These are phyloP conservation scores for Neodiprion lecontei DNA, from an alignment of 1,140 invertebrate genomes.

Conservation along the genomic window DNA sequence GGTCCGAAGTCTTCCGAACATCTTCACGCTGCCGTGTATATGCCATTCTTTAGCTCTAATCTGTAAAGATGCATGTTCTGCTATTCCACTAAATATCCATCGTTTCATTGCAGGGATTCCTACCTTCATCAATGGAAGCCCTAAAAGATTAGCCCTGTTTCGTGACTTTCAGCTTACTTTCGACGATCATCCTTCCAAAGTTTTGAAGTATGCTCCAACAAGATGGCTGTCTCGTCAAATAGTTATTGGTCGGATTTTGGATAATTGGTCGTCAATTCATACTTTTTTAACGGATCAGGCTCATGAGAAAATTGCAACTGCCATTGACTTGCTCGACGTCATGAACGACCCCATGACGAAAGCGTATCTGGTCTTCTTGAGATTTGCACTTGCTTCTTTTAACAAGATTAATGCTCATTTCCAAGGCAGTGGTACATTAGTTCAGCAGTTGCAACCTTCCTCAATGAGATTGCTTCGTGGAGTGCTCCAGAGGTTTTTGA, in stretches of 20 bases:
- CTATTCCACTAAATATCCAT: slow-evolving; percentile 30
- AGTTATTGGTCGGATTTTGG: too few relatives aligned
- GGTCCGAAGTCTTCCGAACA: slow-evolving; percentile 33
- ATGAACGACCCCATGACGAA: slow-evolving; percentile 19
- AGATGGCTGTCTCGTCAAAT: slow-evolving; percentile 26
- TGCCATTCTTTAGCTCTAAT: slow-evolving; percentile 50
- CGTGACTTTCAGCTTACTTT: slow-evolving; percentile 21
- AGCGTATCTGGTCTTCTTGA: slow-evolving; percentile 24
- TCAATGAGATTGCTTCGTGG: slow-evolving; percentile 9
- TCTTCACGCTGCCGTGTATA: slow-evolving; percentile 47
- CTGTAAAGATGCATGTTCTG: slow-evolving; percentile 44
- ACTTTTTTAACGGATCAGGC: too few relatives aligned
- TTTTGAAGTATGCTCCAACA: slow-evolving; percentile 16
- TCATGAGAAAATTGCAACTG: too few relatives aligned
- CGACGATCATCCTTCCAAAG: slow-evolving; percentile 11
- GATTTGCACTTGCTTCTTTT: slow-evolving; percentile 18
- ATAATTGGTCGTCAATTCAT: too few relatives aligned
- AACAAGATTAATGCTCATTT: slow-evolving; percentile 22
- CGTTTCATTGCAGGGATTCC: neutral
- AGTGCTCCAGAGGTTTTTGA: slow-evolving; percentile 12
- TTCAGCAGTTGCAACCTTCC: slow-evolving; percentile 18
- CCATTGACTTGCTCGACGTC: too few relatives aligned
- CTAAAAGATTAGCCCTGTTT: slow-evolving; percentile 25
- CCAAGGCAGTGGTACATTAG: slow-evolving; percentile 18
- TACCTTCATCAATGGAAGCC: slow-evolving; percentile 20